Base-by-base conservation (phyloP, 2,797 vertebrate genomes). In the Chloroceryle inda region DNA sequence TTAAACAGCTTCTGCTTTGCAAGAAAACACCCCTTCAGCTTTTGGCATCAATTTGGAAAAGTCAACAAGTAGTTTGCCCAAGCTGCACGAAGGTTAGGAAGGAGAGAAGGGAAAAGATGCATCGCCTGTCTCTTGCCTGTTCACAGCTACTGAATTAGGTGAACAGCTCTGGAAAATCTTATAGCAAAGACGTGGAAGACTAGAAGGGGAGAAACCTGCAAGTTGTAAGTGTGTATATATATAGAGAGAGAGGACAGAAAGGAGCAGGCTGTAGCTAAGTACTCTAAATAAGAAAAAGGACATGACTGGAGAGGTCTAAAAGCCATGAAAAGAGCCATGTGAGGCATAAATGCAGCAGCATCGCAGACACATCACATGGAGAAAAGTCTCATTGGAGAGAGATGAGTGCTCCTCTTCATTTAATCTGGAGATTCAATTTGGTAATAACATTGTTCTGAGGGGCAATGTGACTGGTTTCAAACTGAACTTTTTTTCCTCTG, bases 101-200 rank as follows among this genome's bases (percentile, higher is more conserved):
- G 27, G 26, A 74, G 24, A 50, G 58, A 61, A 12, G 6, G 33
- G 38, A 26, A 40, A 2, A 5, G 56, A 49, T 5, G 19, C 13
- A 4, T 21, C 18, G 4, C 3, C 6, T 4, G 4, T 33, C 76
- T 37, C 49, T 71, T 55, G 38, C 8, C 18, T 50, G 10, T 24
- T 68, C 37, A 18, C 42, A 59, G 55, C 38, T 33, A 33, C 9
- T 79, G 58, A 64, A 86, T 37, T 12, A n/a, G 33, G 24, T 37
- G 76, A 80, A 50, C 10, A 59, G 29, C 42, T 66, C 71, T 78
- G 73, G 50, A 75, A 91, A 79, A 84, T 11, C 45, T 71, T 64
- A 29, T 29, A 72, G 22, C 24, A 35, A 62, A 78, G 26, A 40
- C 73, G 52, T 55, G 31, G 42, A 72, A 88, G 35, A 42, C 3